Percentiles rank a stretch among this genome's conserved stretches.
Evolutionary conservation across 2,888 invertebrate genomes (phyloP).

Genomic region (Cephus pulcher): DNA sequence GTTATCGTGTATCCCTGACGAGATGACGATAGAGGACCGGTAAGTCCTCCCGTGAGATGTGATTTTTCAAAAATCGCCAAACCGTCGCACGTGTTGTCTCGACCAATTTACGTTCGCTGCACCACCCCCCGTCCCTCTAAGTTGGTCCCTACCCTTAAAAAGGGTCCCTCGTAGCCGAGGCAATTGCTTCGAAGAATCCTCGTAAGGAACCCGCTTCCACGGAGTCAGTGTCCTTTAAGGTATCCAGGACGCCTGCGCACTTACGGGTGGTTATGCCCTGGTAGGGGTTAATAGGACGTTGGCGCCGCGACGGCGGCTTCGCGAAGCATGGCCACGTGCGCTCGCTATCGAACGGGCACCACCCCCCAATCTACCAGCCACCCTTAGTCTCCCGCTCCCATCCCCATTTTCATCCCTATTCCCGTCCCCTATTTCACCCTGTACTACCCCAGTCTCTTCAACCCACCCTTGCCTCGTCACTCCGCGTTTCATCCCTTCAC

Average conservation of each 20-base stretch:
- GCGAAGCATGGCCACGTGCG: constrained; percentile 63
- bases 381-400: constrained; percentile 18
- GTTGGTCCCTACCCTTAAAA: neutral
- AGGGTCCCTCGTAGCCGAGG: neutral
- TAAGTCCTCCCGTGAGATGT: neutral
- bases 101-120: neutral
- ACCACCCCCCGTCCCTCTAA: neutral
- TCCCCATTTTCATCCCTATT: constrained; percentile 17
- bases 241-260: constrained; percentile 30
- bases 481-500: constrained; percentile 23
- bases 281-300: constrained; percentile 56
- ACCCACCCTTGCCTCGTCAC: constrained; percentile 18
- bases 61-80: neutral
- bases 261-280: neutral
- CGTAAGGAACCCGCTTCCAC: constrained; percentile 3
- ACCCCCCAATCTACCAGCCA: constrained; percentile 41
- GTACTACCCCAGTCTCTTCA: constrained; percentile 17
- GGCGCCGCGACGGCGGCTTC: constrained; percentile 63
- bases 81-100: neutral
- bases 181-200: constrained; percentile 19
- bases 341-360: constrained; percentile 61
- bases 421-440: constrained; percentile 18
- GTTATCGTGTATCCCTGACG: neutral
- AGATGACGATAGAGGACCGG: neutral
- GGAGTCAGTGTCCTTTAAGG: constrained; percentile 63